Evolutionary conservation across 2,888 invertebrate species (phyloP).

Genomic region (Agrilus mali): DNA sequence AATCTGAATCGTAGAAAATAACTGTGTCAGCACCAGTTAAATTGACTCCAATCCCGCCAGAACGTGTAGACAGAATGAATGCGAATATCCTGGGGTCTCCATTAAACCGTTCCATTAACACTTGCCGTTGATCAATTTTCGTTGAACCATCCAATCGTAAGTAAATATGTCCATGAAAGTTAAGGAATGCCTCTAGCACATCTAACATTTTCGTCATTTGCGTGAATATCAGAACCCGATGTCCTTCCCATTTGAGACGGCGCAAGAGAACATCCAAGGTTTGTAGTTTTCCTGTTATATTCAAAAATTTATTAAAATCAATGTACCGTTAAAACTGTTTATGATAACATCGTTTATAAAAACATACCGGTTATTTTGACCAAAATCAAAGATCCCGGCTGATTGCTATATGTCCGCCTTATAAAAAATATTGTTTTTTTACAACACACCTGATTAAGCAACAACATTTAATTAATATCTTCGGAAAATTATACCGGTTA

Average conservation of each 20-base stretch:
- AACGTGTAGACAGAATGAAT: slow-evolving; percentile 94
- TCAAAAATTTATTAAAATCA: neutral
- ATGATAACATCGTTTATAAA: too few relatives aligned
- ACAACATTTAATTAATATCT: too few relatives aligned
- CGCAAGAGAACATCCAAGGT: slow-evolving; percentile 73
- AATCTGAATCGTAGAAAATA: slow-evolving; percentile 98
- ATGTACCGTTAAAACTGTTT: too few relatives aligned
- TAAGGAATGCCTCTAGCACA: slow-evolving; percentile 92
- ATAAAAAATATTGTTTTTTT: too few relatives aligned
- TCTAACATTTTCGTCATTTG: slow-evolving; percentile 99
- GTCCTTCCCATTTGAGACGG: slow-evolving; percentile 66
- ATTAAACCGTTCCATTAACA: slow-evolving; percentile 95
- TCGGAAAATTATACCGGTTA: too few relatives aligned
- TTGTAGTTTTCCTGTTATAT: slow-evolving; percentile 66
- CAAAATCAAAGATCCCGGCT: too few relatives aligned
- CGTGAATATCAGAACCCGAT: slow-evolving; percentile 93
- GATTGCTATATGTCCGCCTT: too few relatives aligned
- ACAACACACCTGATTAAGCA: too few relatives aligned
- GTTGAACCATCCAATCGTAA: slow-evolving; percentile 93
- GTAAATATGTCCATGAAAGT: slow-evolving; percentile 94
- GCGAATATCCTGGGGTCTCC: slow-evolving; percentile 88
- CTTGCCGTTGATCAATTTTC: slow-evolving; percentile 85
- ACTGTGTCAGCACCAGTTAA: slow-evolving; percentile 98
- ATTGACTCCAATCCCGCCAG: slow-evolving; percentile 96
- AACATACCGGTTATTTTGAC: too few relatives aligned